These are phyloP conservation scores for Leptatherina wallacei DNA, from an alignment of 2,797 vertebrate species.

Conservation along the genomic window DNA sequence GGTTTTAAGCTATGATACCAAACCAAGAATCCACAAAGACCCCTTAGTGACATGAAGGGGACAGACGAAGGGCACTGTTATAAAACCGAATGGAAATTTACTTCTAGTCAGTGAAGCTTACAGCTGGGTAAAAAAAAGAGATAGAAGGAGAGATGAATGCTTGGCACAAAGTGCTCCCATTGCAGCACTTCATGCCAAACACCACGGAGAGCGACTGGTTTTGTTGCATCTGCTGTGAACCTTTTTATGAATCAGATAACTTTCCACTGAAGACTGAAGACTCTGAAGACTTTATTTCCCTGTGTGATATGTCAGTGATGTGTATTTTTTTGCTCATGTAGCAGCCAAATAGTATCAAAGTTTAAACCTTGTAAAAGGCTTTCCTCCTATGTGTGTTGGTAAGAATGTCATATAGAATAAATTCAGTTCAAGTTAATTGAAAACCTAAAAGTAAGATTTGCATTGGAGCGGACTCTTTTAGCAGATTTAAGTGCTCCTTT, in stretches of 20 bases:
- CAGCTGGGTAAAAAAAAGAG: slow-evolving; percentile 47
- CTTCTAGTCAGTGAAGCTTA: slow-evolving; percentile 78
- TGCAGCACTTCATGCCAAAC: slow-evolving; percentile 67
- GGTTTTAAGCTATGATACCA: too few relatives aligned
- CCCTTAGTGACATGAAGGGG: too few relatives aligned
- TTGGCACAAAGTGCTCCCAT: slow-evolving; percentile 70
- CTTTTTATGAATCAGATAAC: slow-evolving; percentile 20
- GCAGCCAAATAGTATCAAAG: neutral
- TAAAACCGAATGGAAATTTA: slow-evolving; percentile 83
- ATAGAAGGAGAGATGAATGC: slow-evolving; percentile 53
- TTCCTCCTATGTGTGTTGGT: neutral
- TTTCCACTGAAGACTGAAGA: slow-evolving; percentile 21
- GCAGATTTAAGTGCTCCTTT: too few relatives aligned
- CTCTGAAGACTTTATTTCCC: neutral
- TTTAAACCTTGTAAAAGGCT: neutral
- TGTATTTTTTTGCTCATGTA: slow-evolving; percentile 8
- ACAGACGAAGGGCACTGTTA: slow-evolving; percentile 9
- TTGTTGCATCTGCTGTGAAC: slow-evolving; percentile 26
- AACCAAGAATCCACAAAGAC: too few relatives aligned
- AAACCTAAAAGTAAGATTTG: too few relatives aligned
- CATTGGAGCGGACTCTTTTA: too few relatives aligned
- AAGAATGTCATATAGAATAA: too few relatives aligned
- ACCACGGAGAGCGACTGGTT: slow-evolving; percentile 61
- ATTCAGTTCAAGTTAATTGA: neutral
- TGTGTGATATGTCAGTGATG: slow-evolving; percentile 14